phyloP scores from a whole-genome alignment of 2,797 vertebrate genomes.

The Anolis apletophallus region DNA sequence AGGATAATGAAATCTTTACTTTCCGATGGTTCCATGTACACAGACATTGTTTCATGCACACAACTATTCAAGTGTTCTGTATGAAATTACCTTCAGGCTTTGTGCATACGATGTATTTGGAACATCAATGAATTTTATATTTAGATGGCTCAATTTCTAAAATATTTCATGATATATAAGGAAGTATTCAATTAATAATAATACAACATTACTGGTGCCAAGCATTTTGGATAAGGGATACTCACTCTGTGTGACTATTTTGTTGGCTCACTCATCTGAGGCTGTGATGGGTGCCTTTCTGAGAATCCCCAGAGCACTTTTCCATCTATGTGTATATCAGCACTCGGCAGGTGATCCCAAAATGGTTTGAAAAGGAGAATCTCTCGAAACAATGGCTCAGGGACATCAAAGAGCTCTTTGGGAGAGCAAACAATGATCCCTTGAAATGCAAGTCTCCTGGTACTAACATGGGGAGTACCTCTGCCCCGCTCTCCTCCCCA shows the following conservation, averaged over 20 bases:
- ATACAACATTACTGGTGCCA: too few species aligned
- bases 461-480: constrained; percentile 55
- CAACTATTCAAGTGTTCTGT: too few species aligned
- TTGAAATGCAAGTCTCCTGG: constrained; percentile 70
- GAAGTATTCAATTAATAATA: too few species aligned
- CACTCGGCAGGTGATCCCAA: constrained; percentile 57
- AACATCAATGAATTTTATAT: too few species aligned
- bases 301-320: neutral
- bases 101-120: too few species aligned
- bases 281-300: constrained; percentile 34
- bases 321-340: constrained; percentile 43
- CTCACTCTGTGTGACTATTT: neutral
- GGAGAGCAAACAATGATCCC: constrained; percentile 58
- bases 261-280: constrained; percentile 43
- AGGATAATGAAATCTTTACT: too few species aligned
- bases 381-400: constrained; percentile 60
- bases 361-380: constrained; percentile 56
- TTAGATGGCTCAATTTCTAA: too few species aligned
- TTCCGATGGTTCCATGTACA: too few species aligned
- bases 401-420: constrained; percentile 69
- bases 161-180: too few species aligned
- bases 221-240: too few species aligned
- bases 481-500: neutral
- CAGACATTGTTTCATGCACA: too few species aligned
- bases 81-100: too few species aligned